These are phyloP conservation scores for Xanthorhoe designata DNA, from an alignment of 2,888 invertebrate species.

Conservation along the genomic window DNA sequence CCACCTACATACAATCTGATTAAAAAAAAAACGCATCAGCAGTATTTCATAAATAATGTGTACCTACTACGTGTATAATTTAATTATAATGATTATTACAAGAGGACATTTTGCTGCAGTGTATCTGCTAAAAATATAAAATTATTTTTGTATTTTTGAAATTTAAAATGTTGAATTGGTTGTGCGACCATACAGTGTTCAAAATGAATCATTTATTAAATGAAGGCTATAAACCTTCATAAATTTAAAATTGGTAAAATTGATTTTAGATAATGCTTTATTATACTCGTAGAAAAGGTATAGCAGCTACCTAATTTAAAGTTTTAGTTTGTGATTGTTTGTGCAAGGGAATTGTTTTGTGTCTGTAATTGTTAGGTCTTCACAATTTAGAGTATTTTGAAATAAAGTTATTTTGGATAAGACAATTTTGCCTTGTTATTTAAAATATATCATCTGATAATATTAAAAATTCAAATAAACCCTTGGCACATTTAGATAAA, in stretches of 20 bases:
- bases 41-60: not conserved
- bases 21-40: not conserved
- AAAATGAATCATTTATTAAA: not conserved
- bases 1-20: too few species aligned
- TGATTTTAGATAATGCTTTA: not conserved
- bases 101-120: not conserved
- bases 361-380: conserved; percentile 59
- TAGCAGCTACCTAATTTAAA: conserved; percentile 56
- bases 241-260: conserved; percentile 43
- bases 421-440: conserved; percentile 35
- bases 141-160: conserved; percentile 18
- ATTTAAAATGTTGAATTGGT: conserved; percentile 3
- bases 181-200: conserved; percentile 15
- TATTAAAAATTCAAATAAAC: too few species aligned
- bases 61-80: too few species aligned
- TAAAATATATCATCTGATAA: too few species aligned
- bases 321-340: conserved; percentile 75
- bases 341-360: conserved; percentile 76
- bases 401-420: conserved; percentile 80
- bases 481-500: too few species aligned
- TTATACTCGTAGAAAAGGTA: conserved; percentile 37
- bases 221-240: conserved; percentile 44
- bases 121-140: conserved; percentile 5
- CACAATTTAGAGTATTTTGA: conserved; percentile 60
- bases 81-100: not conserved